Conservation (phyloP, 2,797 vertebrate genomes). For the Crocodylus rhombifer region DNA sequence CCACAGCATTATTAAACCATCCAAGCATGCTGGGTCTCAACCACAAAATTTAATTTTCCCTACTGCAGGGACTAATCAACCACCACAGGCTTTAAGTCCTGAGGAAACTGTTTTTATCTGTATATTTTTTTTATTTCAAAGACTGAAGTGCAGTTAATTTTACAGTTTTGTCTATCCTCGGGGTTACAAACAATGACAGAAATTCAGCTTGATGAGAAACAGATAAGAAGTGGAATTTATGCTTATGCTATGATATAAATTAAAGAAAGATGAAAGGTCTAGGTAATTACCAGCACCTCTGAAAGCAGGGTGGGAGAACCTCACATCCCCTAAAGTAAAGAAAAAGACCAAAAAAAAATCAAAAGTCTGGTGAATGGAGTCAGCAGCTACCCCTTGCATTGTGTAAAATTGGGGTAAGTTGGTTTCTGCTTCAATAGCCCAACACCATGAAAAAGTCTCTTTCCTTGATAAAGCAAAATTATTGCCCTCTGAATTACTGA, state of each 20-base stretch:
- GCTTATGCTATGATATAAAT: constrained; percentile 77
- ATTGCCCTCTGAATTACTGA: background rate
- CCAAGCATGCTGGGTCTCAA: constrained; percentile 90
- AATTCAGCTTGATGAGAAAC: constrained; percentile 81
- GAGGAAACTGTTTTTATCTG: constrained; percentile 81
- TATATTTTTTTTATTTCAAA: constrained; percentile 67
- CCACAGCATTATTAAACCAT: constrained; percentile 96
- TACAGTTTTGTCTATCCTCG: constrained; percentile 83
- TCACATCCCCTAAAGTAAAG: background rate
- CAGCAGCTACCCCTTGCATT: constrained; percentile 13
- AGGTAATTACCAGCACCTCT: constrained; percentile 63
- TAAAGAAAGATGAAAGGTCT: constrained; percentile 79
- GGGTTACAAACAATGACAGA: constrained; percentile 83
- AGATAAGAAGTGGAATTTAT: constrained; percentile 80
- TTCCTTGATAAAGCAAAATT: background rate
- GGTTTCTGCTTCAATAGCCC: background rate
- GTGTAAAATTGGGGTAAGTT: background rate
- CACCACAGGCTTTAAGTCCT: constrained; percentile 79
- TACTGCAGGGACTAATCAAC: constrained; percentile 85
- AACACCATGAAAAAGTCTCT: background rate
- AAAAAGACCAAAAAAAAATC: background rate
- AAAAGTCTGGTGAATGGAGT: background rate
- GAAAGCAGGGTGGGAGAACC: constrained; percentile 46
- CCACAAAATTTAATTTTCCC: constrained; percentile 87
- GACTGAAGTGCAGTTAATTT: constrained; percentile 80